Evolutionary conservation across 37 sponge, comb jelly and placozoan genomes (phyloP), one percentile per base, ranked within the genome.

Genomic region (Bolinopsis microptera): DNA sequence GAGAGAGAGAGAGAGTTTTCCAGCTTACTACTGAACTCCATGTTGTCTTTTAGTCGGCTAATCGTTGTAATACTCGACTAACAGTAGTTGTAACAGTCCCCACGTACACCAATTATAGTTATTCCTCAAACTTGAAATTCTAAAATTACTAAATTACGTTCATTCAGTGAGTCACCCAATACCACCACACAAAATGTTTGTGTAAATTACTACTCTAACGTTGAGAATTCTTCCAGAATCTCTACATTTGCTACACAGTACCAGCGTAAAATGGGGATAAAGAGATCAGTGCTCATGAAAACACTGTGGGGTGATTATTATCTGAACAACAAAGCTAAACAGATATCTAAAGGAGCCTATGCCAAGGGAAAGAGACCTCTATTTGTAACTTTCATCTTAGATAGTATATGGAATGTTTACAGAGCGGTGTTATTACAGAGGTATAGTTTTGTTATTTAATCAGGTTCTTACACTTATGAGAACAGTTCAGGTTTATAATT

Each of bases 241-340:
- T 39, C 86, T 28, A 94, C 97, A 38, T 99, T 99, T 94, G 97
- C 96, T 28, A 48, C 93, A 22, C 40, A 96, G 69, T 97, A 96
- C 77, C 93, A 96, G 41, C 96, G 94, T 83, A 97, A 96, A 92
- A 94, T 99, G 76, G 97, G 99, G 18, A 94, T 97, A 39, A 95
- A 68, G 0, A 93, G 41, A n/a, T 94, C 94, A 22, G 93, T 97
- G 1, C 93, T 99, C 1, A 39, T 80, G 35, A 96, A 95, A 38
- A 99, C 99, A 18, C 94, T 99, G n/a, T 99, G 99, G 99, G 99
- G 99, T n/a, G 96, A 99, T 69, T 99, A 83, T 92, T 97, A 93
- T 93, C 94, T 99, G 69, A 96, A 96, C 69, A 93, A 93, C 41
- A 99, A 99, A 83, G 83, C 95, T n/a, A 96, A 96, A 39, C 69